phyloP scores from a whole-genome alignment of 2,888 invertebrate species.

The Drosophila cognata region DNA sequence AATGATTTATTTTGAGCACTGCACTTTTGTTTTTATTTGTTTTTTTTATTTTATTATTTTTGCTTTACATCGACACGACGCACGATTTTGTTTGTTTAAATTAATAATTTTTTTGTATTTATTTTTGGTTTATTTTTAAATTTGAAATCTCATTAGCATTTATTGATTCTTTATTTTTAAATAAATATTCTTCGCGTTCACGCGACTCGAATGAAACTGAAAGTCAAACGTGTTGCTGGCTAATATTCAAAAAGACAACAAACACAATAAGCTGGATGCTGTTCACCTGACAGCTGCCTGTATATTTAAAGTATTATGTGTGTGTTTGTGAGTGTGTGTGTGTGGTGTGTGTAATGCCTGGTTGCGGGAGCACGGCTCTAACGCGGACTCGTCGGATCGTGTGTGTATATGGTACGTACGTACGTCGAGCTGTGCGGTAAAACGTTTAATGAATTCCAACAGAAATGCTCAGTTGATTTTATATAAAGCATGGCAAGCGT shows the following conservation, averaged over 20 bases:
- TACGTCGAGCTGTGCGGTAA: conserved; percentile 79
- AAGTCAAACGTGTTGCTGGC: conserved; percentile 21
- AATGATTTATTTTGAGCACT: conserved; percentile 50
- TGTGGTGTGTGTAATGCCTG: conserved; percentile 37
- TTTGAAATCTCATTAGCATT: conserved; percentile 17
- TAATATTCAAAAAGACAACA: conserved; percentile 16
- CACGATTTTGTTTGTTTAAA: conserved; percentile 12
- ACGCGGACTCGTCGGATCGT: conserved; percentile 28
- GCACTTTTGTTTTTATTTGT: conserved; percentile 41
- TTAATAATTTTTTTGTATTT: not conserved
- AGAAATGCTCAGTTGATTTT: conserved; percentile 82
- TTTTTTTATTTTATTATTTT: not conserved
- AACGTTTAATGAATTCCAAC: conserved; percentile 83
- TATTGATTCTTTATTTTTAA: conserved; percentile 4
- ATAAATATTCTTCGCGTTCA: conserved; percentile 21
- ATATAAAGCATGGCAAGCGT: conserved; percentile 77
- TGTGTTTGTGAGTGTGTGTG: conserved; percentile 35
- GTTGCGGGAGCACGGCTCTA: conserved; percentile 34
- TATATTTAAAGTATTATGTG: conserved; percentile 34
- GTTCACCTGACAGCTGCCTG: conserved; percentile 37
- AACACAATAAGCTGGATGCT: conserved; percentile 49
- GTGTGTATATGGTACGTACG: conserved; percentile 34
- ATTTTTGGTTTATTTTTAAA: conserved; percentile 7
- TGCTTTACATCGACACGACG: conserved; percentile 22
- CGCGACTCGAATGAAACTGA: conserved; percentile 50